Base-by-base conservation (phyloP, 92 coral and sea anemone genomes). In the Heliopora coerulea region DNA sequence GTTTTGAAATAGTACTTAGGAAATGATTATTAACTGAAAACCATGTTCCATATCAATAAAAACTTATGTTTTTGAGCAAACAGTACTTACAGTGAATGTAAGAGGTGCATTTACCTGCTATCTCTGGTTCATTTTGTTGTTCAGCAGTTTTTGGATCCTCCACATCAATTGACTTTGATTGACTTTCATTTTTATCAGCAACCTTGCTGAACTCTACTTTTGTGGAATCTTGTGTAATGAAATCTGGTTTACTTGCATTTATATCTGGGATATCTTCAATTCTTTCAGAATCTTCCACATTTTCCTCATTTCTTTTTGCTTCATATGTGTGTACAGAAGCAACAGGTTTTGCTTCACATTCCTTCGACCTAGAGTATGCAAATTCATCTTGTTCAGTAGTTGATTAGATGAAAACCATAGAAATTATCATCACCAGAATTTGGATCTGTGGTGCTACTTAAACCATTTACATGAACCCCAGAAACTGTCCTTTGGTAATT, bases 321-420 rank as follows among this genome's bases (percentile, higher is more conserved):
- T 67, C 44, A 26, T 67, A 67, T 12, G 74, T 41, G 17, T 67
- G 74, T 20, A 67, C 44, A 13, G 74, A 67, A 11, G 40, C 48
- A 9, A 56, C 10, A 12, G 58, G 58, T 28, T 48, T 25, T 27
- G 48, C 1, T 24, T 42, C 15, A 19, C 6, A 37, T 67, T 67
- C 74, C 9, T 24, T 26, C 26, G 74, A 67, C 41, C 74, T 67
- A 18, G 0, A 65, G 6, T 52, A 18, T 4, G 17, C 59, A 37
- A 4, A 37, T 37, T 37, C 5, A 37, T 4, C 12, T n/a, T n/a
- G n/a, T n/a, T n/a, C n/a, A n/a, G n/a, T n/a, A n/a, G n/a, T n/a
- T n/a, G n/a, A n/a, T n/a, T n/a, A n/a, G n/a, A n/a, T n/a, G n/a
- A n/a, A n/a, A n/a, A n/a, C n/a, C n/a, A n/a, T n/a, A n/a, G n/a